A percentile compares a stretch with the other conserved stretches of the same genome.
phyloP scores from a whole-genome alignment of 2,113 vertebrate species.

The Forbesichthys papilliferus region DNA sequence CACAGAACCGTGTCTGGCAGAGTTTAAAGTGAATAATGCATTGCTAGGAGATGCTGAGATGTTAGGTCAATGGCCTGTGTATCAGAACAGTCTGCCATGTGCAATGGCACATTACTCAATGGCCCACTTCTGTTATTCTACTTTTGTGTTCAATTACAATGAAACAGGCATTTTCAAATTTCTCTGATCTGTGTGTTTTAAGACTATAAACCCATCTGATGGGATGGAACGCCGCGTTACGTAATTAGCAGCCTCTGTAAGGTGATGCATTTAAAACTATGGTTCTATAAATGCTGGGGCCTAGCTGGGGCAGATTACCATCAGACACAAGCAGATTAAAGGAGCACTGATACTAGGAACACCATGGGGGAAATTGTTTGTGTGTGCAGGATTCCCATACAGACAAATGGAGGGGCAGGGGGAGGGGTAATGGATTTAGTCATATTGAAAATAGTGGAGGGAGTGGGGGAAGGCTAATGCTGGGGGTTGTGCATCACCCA shows the following conservation, averaged over 20 bases:
- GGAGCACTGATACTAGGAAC: slow-evolving; percentile 39
- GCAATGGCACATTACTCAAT: slow-evolving; percentile 64
- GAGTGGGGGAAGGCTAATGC: slow-evolving; percentile 68
- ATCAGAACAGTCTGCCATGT: slow-evolving; percentile 34
- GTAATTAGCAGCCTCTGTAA: slow-evolving; percentile 75
- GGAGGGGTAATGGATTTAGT: slow-evolving; percentile 73
- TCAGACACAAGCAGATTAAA: slow-evolving; percentile 53
- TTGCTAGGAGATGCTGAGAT: slow-evolving; percentile 15
- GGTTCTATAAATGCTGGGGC: slow-evolving; percentile 71
- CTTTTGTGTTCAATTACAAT: slow-evolving; percentile 70
- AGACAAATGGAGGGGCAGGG: slow-evolving; percentile 63
- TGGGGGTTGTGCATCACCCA: slow-evolving; percentile 69
- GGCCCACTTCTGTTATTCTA: slow-evolving; percentile 60
- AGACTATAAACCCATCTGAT: slow-evolving; percentile 73
- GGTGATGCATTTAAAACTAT: slow-evolving; percentile 68
- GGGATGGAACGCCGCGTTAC: slow-evolving; percentile 75
- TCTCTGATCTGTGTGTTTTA: slow-evolving; percentile 76
- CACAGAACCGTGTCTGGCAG: slow-evolving; percentile 59
- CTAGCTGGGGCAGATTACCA: slow-evolving; percentile 70
- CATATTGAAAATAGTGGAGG: slow-evolving; percentile 64
- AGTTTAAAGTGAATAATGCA: slow-evolving; percentile 30
- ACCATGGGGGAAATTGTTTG: slow-evolving; percentile 36
- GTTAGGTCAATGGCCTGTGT: slow-evolving; percentile 48
- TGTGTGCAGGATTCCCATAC: slow-evolving; percentile 50
- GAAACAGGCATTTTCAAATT: slow-evolving; percentile 76